A percentile compares a stretch with the other conserved stretches of the same genome.
These are phyloP conservation scores for Philereme transversata DNA, from an alignment of 2,888 invertebrate species.

Conservation along the genomic window DNA sequence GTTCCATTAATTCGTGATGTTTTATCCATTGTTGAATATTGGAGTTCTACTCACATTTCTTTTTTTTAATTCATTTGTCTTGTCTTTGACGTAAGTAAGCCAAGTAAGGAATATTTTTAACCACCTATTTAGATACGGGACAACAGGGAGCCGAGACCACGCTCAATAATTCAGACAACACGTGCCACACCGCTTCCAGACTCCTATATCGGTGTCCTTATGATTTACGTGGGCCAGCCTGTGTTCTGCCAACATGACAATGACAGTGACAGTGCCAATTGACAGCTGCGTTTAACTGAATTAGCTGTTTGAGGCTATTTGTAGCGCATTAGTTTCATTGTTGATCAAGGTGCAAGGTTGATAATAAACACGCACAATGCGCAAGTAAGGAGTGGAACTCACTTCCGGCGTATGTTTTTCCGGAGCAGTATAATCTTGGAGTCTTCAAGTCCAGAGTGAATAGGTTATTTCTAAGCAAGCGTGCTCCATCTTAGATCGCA, in stretches of 20 bases:
- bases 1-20: no score
- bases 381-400: no score
- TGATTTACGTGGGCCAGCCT: slow-evolving; percentile 13
- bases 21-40: no score
- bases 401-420: no score
- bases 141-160: slow-evolving; percentile 9
- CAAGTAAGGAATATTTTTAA: slow-evolving; percentile 12
- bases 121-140: slow-evolving; percentile 16
- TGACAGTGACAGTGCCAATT: slow-evolving; percentile 24
- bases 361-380: no score
- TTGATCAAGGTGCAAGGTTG: no score
- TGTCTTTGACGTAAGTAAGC: neutral
- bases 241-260: slow-evolving; percentile 26
- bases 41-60: no score
- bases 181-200: slow-evolving; percentile 18
- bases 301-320: slow-evolving; percentile 8
- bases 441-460: no score
- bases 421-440: no score
- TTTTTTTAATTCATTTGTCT: no score
- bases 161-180: slow-evolving; percentile 31
- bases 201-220: slow-evolving; percentile 20
- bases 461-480: no score
- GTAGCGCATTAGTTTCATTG: neutral
- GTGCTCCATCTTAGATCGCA: no score
- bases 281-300: slow-evolving; percentile 19